Percentiles rank a stretch among this genome's conserved stretches.
phyloP scores from a whole-genome alignment of 2,888 invertebrate genomes.

The Deilephila porcellus region DNA sequence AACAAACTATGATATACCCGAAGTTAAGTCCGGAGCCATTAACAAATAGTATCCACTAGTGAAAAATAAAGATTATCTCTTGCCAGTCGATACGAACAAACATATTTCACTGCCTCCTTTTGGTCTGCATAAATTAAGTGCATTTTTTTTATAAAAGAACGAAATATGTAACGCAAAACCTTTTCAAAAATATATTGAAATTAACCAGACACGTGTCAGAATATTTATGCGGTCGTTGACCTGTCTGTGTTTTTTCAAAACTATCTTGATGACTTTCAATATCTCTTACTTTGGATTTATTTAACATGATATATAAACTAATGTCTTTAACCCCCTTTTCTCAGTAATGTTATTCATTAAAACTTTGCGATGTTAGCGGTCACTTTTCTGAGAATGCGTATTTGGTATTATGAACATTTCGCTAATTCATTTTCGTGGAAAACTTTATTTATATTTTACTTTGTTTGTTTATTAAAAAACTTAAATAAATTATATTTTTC shows the following conservation, averaged over 20 bases:
- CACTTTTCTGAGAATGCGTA: not conserved
- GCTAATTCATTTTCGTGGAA: too few relatives aligned
- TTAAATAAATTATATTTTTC: too few relatives aligned
- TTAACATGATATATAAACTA: not conserved
- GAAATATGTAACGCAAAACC: not conserved
- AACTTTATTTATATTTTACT: too few relatives aligned
- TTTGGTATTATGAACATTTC: not conserved
- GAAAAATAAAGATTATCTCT: too few relatives aligned
- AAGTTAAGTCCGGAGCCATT: too few relatives aligned
- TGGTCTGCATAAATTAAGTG: not conserved
- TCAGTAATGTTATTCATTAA: not conserved
- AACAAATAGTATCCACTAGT: too few relatives aligned
- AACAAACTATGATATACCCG: too few relatives aligned
- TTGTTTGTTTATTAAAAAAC: too few relatives aligned
- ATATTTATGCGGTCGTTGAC: slow-evolving; percentile 15
- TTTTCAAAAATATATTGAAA: not conserved
- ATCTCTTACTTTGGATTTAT: not conserved
- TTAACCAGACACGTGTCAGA: not conserved
- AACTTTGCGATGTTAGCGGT: not conserved
- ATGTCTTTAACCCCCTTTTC: slow-evolving; percentile 10
- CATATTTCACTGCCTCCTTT: not conserved
- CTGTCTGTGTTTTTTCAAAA: not conserved
- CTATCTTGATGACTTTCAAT: not conserved
- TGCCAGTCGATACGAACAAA: too few relatives aligned
- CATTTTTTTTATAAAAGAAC: not conserved